phyloP scores from a whole-genome alignment of 1,140 invertebrate species.

The Paraescarpia echinospica region DNA sequence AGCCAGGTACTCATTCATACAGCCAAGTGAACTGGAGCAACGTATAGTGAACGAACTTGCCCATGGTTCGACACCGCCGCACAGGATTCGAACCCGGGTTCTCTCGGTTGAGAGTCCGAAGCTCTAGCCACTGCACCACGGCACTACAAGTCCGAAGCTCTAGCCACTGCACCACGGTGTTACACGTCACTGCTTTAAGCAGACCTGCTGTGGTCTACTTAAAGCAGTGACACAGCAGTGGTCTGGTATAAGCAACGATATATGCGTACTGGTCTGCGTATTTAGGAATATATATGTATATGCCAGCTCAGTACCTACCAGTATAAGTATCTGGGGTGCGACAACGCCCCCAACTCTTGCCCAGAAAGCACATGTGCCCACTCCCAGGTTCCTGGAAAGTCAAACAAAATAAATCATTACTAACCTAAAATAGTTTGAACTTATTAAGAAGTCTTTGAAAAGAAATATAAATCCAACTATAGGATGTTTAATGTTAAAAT shows the following conservation, averaged over 20 bases:
- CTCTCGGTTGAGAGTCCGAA: too few species aligned
- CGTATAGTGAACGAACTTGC: too few species aligned
- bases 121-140: too few species aligned
- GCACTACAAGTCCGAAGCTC: too few species aligned
- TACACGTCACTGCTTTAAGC: too few species aligned
- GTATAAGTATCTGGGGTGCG: constrained; percentile 34
- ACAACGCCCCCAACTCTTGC: constrained; percentile 37
- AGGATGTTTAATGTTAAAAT: not conserved
- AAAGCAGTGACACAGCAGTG: too few species aligned
- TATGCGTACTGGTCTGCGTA: not conserved
- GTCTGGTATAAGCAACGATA: not conserved
- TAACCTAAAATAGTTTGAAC: not conserved
- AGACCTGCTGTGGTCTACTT: too few species aligned
- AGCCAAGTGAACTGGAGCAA: too few species aligned
- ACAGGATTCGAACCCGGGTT: too few species aligned
- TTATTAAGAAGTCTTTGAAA: constrained; percentile 3
- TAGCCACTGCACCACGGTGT: too few species aligned
- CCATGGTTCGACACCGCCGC: too few species aligned
- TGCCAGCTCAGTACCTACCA: constrained; percentile 32
- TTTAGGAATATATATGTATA: not conserved
- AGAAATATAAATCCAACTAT: not conserved
- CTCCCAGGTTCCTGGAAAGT: constrained; percentile 35
- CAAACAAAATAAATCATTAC: not conserved
- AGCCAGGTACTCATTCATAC: too few species aligned
- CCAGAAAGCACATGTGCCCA: constrained; percentile 33